Base-by-base conservation (phyloP, 2,113 vertebrate species). In the Oenanthe oenanthe region DNA sequence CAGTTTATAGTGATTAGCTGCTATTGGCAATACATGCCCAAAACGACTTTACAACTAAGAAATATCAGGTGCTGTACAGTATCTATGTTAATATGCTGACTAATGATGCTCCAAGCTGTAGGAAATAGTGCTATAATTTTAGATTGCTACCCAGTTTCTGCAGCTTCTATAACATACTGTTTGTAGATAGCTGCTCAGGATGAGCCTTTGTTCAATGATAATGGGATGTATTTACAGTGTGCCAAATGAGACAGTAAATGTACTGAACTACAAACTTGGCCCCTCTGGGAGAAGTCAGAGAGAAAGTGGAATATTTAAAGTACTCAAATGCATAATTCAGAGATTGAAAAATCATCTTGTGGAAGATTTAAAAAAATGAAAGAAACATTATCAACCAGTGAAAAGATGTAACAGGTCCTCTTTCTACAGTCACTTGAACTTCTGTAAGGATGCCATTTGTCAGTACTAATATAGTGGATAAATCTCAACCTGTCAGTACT, bases 221-320 rank as follows among this genome's bases (percentile, higher is more conserved):
- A 38, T 20, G 58, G 76, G 89, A 83, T n/a, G 32, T 93, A 92
- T 89, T 95, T 92, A 96, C 18, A 91, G 51, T 34, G 71, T 32
- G n/a, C 31, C 66, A 92, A 91, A 96, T 63, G 32, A 80, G 60
- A 87, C 74, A 67, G 22, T 20, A 48, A 53, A 71, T 89, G 76
- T 36, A 76, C 51, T 34, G 43, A 83, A 92, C 32, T 75, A 76
- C 16, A 71, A 47, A 47, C 29, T 83, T 85, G 17, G 65, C 79
- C 51, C 20, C 62, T 57, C 34, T 45, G 79, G 74, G 34, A 72
- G 45, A 87, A 92, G 60, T 38, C 93, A 67, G n/a, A 62, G 22
- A 75, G 36, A 85, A 93, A 87, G 47, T 29, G 36, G 38, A 68
- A 26, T n/a, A 78, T 62, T 89, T 88, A 38, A 65, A 65, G 76